phyloP scores from a whole-genome alignment of 1,140 invertebrate genomes.

The Papilio glaucus region DNA sequence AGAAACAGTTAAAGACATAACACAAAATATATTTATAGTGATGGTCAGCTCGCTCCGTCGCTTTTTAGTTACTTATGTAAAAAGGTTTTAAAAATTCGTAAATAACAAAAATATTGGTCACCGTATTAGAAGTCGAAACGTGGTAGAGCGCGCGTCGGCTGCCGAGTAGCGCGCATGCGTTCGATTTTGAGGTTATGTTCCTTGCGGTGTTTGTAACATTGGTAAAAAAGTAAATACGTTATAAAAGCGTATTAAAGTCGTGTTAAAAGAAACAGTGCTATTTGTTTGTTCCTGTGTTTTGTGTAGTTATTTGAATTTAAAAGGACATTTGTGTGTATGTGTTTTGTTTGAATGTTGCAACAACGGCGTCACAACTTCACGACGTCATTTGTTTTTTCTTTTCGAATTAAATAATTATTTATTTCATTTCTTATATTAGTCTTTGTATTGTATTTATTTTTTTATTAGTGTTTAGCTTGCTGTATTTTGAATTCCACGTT shows the following conservation, averaged over 20 bases:
- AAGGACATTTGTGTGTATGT: background rate
- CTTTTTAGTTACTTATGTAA: too few relatives aligned
- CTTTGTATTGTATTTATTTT: background rate
- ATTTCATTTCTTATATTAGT: background rate
- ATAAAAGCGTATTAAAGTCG: background rate
- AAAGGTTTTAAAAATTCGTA: too few relatives aligned
- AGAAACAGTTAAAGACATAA: too few relatives aligned
- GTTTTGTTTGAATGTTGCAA: slow-evolving; percentile 12
- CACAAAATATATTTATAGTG: too few relatives aligned
- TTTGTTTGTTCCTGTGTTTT: slow-evolving; percentile 6
- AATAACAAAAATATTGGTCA: background rate
- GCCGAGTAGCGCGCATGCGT: slow-evolving; percentile 16
- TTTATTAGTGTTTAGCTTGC: background rate
- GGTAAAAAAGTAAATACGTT: slow-evolving; percentile 21
- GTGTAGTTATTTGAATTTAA: background rate
- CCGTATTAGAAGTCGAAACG: slow-evolving; percentile 18
- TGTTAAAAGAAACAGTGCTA: background rate
- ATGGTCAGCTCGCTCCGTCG: too few relatives aligned
- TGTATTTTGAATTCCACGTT: background rate
- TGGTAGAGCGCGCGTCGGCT: slow-evolving; percentile 23
- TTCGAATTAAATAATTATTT: background rate
- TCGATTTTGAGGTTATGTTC: slow-evolving; percentile 35
- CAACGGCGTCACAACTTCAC: background rate
- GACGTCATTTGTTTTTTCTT: background rate
- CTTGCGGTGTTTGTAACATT: slow-evolving; percentile 26